phyloP scores from a whole-genome alignment of 2,888 invertebrate genomes.

The Chydorus sphaericus region DNA sequence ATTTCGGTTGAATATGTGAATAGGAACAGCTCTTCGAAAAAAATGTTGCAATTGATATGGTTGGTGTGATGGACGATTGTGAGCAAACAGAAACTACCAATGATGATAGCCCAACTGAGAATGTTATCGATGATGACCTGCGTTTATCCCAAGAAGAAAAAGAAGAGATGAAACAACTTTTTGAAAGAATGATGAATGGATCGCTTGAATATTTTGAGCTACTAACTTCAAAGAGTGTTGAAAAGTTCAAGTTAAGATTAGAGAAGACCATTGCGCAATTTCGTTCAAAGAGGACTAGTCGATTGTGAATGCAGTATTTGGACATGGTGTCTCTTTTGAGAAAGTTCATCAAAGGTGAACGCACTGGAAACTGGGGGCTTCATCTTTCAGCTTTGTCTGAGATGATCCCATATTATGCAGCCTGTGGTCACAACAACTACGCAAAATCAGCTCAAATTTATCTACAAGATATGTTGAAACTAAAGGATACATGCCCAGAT shows the following conservation, averaged over 20 bases:
- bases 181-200: background rate
- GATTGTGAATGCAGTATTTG: constrained; percentile 14
- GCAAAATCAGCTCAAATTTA: background rate
- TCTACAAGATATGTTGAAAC: background rate
- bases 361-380: background rate
- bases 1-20: too few species aligned
- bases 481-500: background rate
- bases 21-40: too few species aligned
- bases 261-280: background rate
- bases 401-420: constrained; percentile 1
- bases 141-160: background rate
- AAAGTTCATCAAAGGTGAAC: background rate
- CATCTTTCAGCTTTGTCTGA: background rate
- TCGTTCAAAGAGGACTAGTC: constrained; percentile 18
- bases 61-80: background rate
- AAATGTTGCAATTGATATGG: too few species aligned
- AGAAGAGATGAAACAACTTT: background rate
- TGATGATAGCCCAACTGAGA: background rate
- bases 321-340: constrained; percentile 7
- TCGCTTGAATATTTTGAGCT: background rate
- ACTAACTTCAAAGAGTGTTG: background rate
- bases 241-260: background rate
- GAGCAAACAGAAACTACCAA: background rate
- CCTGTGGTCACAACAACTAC: constrained; percentile 5
- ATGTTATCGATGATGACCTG: too few species aligned